A percentile compares a stretch with the other conserved stretches of the same genome.
Conservation (phyloP, 2,888 invertebrate genomes). For the Sepiola atlantica region DNA sequence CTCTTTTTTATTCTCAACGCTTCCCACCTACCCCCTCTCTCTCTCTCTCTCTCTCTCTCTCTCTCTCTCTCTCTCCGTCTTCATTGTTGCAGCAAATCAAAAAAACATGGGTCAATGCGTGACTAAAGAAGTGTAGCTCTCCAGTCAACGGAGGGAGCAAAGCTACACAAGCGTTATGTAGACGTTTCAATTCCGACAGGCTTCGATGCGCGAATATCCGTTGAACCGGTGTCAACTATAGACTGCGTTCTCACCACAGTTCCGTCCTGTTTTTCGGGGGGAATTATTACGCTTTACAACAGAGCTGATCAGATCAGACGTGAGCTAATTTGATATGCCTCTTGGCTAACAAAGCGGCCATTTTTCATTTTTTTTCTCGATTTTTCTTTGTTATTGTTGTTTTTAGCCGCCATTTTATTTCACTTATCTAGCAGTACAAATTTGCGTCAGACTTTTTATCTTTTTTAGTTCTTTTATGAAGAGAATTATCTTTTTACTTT, state of each 20-base stretch:
- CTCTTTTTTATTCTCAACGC: not conserved
- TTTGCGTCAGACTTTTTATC: not conserved
- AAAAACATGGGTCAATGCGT: not conserved
- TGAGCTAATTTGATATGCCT: not conserved
- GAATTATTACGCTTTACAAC: not conserved
- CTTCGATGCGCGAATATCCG: not conserved
- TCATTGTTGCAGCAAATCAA: constrained; percentile 32
- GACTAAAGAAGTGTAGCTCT: constrained; percentile 32
- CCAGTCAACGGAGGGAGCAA: not conserved
- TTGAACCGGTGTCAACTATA: not conserved
- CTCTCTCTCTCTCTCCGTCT: not conserved
- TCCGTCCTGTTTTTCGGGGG: not conserved
- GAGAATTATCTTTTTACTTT: not conserved
- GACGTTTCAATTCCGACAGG: not conserved
- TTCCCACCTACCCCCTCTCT: too few relatives aligned
- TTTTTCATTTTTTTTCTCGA: not conserved
- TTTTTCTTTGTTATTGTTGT: too few relatives aligned
- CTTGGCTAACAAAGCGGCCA: not conserved
- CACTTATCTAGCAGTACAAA: not conserved
- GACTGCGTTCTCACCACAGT: not conserved
- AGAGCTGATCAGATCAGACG: constrained; percentile 2
- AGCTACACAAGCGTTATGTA: not conserved
- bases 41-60: too few relatives aligned
- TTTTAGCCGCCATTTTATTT: too few relatives aligned
- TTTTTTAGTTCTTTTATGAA: not conserved